Conservation (phyloP, 2,797 vertebrate species). For the Streptopelia turtur region DNA sequence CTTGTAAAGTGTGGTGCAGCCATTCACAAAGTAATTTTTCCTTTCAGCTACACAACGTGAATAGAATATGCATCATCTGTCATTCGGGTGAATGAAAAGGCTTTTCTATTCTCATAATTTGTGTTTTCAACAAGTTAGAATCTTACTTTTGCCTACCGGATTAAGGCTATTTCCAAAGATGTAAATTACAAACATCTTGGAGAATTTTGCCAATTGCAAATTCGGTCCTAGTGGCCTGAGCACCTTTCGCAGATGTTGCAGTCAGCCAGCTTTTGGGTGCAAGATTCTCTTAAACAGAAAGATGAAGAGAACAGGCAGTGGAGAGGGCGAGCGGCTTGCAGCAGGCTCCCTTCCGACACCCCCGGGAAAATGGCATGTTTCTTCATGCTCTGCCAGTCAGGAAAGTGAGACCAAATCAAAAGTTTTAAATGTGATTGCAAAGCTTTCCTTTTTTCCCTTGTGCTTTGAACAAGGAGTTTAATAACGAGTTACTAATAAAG, state of each 20-base stretch:
- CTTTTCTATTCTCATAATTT: neutral
- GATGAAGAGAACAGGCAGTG: slow-evolving; percentile 79
- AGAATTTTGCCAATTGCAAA: neutral
- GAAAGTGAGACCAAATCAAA: slow-evolving; percentile 73
- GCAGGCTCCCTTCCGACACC: slow-evolving; percentile 73
- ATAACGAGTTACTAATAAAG: slow-evolving; percentile 46
- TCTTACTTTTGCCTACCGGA: neutral
- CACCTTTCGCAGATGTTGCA: slow-evolving; percentile 53
- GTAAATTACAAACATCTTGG: neutral
- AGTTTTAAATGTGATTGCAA: slow-evolving; percentile 52
- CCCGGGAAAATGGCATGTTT: slow-evolving; percentile 74
- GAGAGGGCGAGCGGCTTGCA: slow-evolving; percentile 75
- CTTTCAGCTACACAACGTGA: neutral
- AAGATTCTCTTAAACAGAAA: slow-evolving; percentile 80
- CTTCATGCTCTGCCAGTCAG: slow-evolving; percentile 83
- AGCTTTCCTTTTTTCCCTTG: slow-evolving; percentile 29
- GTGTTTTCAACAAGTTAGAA: neutral
- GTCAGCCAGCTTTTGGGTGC: slow-evolving; percentile 78
- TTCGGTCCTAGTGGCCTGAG: neutral
- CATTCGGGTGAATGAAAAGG: neutral
- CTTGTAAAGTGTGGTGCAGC: neutral
- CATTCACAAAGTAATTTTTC: neutral
- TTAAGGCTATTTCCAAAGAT: neutral
- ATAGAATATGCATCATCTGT: neutral
- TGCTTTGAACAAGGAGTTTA: slow-evolving; percentile 45